phyloP scores from a whole-genome alignment of 2,113 vertebrate species.

The Colaptes auratus region DNA sequence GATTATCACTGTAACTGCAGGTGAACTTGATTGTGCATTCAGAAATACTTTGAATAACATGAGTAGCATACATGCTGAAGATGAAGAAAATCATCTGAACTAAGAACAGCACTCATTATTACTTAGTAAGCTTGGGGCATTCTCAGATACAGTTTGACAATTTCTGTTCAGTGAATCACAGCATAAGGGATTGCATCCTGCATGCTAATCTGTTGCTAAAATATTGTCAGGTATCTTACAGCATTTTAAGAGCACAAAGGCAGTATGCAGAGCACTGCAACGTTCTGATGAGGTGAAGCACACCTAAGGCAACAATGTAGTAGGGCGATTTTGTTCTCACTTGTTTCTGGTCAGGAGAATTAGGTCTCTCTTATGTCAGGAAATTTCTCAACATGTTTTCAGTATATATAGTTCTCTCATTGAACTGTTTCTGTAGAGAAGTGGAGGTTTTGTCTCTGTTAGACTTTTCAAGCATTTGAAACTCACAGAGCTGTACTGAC shows the following conservation, averaged over 20 bases:
- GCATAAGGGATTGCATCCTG: neutral
- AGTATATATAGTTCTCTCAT: neutral
- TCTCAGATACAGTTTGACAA: neutral
- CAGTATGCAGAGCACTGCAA: accelerated
- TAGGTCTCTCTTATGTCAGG: neutral
- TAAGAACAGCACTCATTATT: neutral
- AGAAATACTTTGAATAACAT: neutral
- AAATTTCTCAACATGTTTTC: neutral
- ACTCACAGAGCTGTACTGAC: accelerated
- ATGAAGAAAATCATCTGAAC: neutral
- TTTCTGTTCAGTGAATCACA: neutral
- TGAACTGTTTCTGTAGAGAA: neutral
- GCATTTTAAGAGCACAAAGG: neutral
- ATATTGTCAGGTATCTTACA: neutral
- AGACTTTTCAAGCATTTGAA: neutral
- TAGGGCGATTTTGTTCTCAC: neutral
- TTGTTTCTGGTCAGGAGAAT: neutral
- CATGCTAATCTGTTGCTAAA: accelerated
- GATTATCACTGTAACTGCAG: accelerated
- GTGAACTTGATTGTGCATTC: neutral
- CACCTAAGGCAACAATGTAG: neutral
- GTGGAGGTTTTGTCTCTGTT: neutral
- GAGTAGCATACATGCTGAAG: neutral
- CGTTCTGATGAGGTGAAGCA: neutral
- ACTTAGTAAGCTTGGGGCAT: neutral